Conservation (phyloP, 1,140 invertebrate species). For the Apis dorsata region DNA sequence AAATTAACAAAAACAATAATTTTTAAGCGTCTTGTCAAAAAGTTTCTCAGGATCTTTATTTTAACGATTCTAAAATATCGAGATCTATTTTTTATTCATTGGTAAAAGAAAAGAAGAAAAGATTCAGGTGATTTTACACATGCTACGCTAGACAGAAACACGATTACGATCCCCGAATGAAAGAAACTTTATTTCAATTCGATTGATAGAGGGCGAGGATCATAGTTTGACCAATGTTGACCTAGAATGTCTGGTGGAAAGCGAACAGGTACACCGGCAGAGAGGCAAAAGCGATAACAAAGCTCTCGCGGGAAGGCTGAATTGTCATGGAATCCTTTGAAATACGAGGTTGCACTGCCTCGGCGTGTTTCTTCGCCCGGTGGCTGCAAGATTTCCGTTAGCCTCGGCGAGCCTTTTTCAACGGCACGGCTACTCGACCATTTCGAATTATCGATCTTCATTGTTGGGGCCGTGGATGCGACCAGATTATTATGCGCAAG, state of each 20-base stretch:
- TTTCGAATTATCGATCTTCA: constrained; percentile 49
- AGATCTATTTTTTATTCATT: too few relatives aligned
- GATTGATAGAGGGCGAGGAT: constrained; percentile 4
- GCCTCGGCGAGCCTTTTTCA: constrained; percentile 24
- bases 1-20: too few relatives aligned
- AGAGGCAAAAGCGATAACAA: constrained; percentile 38
- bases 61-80: too few relatives aligned
- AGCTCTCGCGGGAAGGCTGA: constrained; percentile 28
- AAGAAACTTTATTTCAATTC: constrained; percentile 14
- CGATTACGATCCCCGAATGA: background rate
- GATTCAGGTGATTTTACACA: too few relatives aligned
- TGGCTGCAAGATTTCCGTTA: constrained; percentile 35
- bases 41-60: too few relatives aligned
- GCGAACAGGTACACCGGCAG: constrained; percentile 21
- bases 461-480: constrained; percentile 44
- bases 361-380: constrained; percentile 22
- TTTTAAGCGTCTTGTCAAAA: too few relatives aligned
- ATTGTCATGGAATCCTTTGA: constrained; percentile 48
- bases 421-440: constrained; percentile 42
- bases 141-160: background rate
- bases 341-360: constrained; percentile 24
- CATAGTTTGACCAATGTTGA: constrained; percentile 18
- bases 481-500: constrained; percentile 40
- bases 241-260: constrained; percentile 26
- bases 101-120: too few relatives aligned